A percentile compares a stretch with the other conserved stretches of the same genome.
Evolutionary conservation across 2,113 vertebrate genomes (phyloP).

Genomic region (Phaethon lepturus): DNA sequence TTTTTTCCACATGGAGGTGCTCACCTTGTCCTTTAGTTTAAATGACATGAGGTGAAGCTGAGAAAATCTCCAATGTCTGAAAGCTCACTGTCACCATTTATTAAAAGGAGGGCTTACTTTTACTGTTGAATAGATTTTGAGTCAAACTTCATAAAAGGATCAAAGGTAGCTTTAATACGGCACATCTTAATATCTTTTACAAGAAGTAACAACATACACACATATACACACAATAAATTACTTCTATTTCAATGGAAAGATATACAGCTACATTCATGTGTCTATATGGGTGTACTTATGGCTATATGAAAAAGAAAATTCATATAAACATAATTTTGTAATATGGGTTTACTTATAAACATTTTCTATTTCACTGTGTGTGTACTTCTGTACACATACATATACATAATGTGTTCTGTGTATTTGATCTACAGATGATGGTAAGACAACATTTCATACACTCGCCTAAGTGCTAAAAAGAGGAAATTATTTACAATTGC

Average conservation of each 20-base stretch:
- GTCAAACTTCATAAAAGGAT: neutral
- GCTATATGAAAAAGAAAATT: neutral
- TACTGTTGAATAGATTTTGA: neutral
- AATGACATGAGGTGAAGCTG: conserved; percentile 16
- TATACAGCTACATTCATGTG: neutral
- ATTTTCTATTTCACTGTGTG: neutral
- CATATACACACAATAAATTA: neutral
- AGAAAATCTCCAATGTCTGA: conserved; percentile 19
- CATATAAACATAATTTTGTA: neutral
- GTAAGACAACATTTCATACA: neutral
- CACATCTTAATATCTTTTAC: neutral
- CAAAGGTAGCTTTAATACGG: neutral
- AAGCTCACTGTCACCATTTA: neutral
- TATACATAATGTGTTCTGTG: neutral
- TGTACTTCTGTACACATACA: neutral
- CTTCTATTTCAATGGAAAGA: neutral
- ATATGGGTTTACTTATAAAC: neutral
- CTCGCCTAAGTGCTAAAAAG: neutral
- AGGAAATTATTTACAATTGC: conserved; percentile 28
- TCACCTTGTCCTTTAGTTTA: neutral
- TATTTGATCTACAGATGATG: neutral
- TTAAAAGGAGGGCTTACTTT: neutral
- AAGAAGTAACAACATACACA: neutral
- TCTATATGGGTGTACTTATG: neutral
- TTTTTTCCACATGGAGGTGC: neutral